A percentile compares a stretch with the other conserved stretches of the same genome.
These are phyloP conservation scores for Xanthorhoe spadicearia DNA, from an alignment of 2,888 invertebrate species.

Conservation along the genomic window DNA sequence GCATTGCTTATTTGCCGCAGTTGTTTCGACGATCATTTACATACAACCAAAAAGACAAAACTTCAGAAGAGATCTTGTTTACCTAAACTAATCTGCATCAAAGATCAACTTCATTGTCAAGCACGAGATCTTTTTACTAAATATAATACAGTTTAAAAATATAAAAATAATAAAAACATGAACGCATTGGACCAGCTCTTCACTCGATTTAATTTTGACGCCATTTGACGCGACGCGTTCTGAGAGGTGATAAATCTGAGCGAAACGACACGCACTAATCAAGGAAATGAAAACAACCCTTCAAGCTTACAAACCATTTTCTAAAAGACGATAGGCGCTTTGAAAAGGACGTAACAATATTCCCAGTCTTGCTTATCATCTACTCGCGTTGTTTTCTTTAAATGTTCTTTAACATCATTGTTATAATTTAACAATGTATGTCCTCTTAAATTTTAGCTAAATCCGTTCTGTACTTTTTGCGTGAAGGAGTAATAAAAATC, in stretches of 20 bases:
- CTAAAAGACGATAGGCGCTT: neutral
- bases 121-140: neutral
- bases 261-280: conserved; percentile 69
- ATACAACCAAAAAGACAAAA: too few relatives aligned
- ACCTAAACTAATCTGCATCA: too few relatives aligned
- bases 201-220: conserved; percentile 53
- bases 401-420: too few relatives aligned
- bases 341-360: neutral
- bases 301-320: conserved; percentile 34
- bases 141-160: neutral
- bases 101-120: too few relatives aligned
- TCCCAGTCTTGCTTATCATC: neutral
- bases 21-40: too few relatives aligned
- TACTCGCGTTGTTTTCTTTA: too few relatives aligned
- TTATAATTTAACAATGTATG: too few relatives aligned
- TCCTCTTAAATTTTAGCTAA: neutral
- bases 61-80: too few relatives aligned
- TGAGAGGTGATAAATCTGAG: conserved; percentile 75
- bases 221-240: conserved; percentile 75
- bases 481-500: neutral
- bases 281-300: conserved; percentile 79
- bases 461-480: neutral
- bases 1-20: too few relatives aligned
- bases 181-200: conserved; percentile 19
- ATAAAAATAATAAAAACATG: neutral